These are phyloP conservation scores for Andrena cerasifolii DNA, from an alignment of 1,140 invertebrate species.

Conservation along the genomic window DNA sequence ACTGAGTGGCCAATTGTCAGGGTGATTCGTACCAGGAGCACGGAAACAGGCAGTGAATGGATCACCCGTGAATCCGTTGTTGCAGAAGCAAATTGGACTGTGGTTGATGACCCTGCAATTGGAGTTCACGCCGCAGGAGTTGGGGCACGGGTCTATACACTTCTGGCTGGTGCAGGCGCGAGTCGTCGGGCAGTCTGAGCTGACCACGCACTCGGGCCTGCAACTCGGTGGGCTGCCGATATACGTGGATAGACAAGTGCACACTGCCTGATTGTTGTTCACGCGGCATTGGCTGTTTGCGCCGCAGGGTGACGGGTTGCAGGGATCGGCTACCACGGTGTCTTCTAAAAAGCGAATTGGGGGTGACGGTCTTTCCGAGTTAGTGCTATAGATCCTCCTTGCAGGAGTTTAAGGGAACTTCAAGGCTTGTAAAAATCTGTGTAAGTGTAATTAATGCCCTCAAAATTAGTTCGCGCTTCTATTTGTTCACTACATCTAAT, in stretches of 20 bases:
- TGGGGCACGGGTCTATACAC: constrained; percentile 81
- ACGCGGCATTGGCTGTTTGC: constrained; percentile 89
- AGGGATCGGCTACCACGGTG: constrained; percentile 81
- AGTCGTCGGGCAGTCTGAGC: constrained; percentile 79
- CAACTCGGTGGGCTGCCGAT: constrained; percentile 88
- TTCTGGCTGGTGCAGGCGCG: constrained; percentile 81
- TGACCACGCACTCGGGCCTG: constrained; percentile 84
- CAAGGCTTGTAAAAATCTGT: no score
- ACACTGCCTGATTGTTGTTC: constrained; percentile 85
- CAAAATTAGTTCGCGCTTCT: no score
- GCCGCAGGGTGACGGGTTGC: constrained; percentile 89
- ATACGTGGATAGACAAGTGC: constrained; percentile 87
- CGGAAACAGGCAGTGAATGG: constrained; percentile 86
- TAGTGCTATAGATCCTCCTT: no score
- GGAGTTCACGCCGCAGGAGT: constrained; percentile 87
- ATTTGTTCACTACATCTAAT: no score
- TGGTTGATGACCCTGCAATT: constrained; percentile 86
- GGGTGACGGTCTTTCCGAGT: no score
- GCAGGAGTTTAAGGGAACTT: no score
- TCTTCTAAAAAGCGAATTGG: constrained; percentile 33
- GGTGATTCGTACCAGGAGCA: constrained; percentile 57
- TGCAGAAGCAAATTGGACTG: constrained; percentile 85
- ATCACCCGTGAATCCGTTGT: constrained; percentile 85
- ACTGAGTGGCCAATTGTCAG: not conserved
- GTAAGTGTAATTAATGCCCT: no score